These are phyloP conservation scores for Chondrosia reniformis DNA, from an alignment of 37 sponge, comb jelly and placozoan genomes.

Conservation along the genomic window DNA sequence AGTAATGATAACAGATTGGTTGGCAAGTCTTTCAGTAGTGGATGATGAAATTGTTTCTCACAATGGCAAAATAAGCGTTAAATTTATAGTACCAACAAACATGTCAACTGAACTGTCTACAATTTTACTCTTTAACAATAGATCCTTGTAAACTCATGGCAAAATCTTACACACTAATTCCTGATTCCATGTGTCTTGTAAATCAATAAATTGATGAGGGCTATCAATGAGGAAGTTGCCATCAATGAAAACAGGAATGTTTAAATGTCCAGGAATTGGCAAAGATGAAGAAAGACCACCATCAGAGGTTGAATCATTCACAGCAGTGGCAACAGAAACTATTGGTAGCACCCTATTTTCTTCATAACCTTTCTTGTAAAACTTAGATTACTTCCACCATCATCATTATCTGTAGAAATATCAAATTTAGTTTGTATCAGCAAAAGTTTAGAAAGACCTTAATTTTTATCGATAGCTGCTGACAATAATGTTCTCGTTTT, in stretches of 20 bases:
- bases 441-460: too few relatives aligned
- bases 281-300: slow-evolving; percentile 42
- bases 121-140: slow-evolving; percentile 18
- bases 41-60: too few relatives aligned
- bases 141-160: slow-evolving; percentile 31
- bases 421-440: too few relatives aligned
- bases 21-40: not conserved
- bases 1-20: not conserved
- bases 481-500: too few relatives aligned
- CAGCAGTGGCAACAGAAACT: slow-evolving; percentile 40
- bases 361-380: slow-evolving; percentile 2
- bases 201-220: slow-evolving; percentile 55
- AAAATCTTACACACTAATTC: slow-evolving; percentile 16
- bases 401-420: slow-evolving; percentile 9
- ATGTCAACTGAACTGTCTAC: not conserved
- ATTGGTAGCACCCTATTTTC: slow-evolving; percentile 26
- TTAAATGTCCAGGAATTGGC: slow-evolving; percentile 37
- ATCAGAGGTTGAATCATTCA: not conserved
- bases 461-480: too few relatives aligned
- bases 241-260: slow-evolving; percentile 66
- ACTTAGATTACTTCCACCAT: not conserved
- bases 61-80: too few relatives aligned
- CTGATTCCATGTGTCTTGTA: slow-evolving; percentile 39
- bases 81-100: slow-evolving; percentile 36
- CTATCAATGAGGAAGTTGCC: slow-evolving; percentile 65